Percentiles rank a stretch among this genome's conserved stretches.
phyloP scores from a whole-genome alignment of 1,140 invertebrate species.

The Lordiphosa collinella region DNA sequence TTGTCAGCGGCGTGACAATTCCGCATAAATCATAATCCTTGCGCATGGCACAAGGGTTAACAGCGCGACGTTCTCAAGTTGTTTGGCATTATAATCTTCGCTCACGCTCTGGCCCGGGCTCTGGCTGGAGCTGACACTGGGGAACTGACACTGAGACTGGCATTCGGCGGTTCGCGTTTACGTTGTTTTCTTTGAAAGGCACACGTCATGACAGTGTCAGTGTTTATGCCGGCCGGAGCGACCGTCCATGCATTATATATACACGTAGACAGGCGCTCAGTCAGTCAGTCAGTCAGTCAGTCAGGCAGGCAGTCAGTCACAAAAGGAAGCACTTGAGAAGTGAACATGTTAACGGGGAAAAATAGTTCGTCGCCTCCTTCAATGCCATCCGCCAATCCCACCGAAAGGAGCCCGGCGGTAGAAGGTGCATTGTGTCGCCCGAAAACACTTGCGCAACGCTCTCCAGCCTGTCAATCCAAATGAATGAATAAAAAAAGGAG shows the following conservation, averaged over 20 bases:
- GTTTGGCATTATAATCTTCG: slow-evolving; percentile 52
- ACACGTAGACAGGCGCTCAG: slow-evolving; percentile 56
- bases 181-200: slow-evolving; percentile 59
- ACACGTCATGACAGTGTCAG: slow-evolving; percentile 71
- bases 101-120: slow-evolving; percentile 28
- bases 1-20: slow-evolving; percentile 49
- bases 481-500: slow-evolving; percentile 12
- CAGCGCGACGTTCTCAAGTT: slow-evolving; percentile 41
- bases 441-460: slow-evolving; percentile 61
- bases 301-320: slow-evolving; percentile 31
- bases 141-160: slow-evolving; percentile 24
- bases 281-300: slow-evolving; percentile 24
- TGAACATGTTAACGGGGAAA: slow-evolving; percentile 69
- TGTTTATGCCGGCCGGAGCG: slow-evolving; percentile 62
- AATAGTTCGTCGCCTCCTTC: slow-evolving; percentile 69
- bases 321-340: slow-evolving; percentile 68
- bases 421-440: slow-evolving; percentile 53
- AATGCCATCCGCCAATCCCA: slow-evolving; percentile 27
- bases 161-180: slow-evolving; percentile 40
- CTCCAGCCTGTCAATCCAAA: slow-evolving; percentile 63
- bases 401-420: slow-evolving; percentile 11
- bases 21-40: slow-evolving; percentile 42
- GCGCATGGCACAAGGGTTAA: slow-evolving; percentile 29
- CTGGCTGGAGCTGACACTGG: slow-evolving; percentile 12
- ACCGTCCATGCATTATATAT: slow-evolving; percentile 49